Evolutionary conservation across 2,113 vertebrate species (phyloP), one percentile per base, ranked within the genome.

Genomic region (Trinectes maculatus): DNA sequence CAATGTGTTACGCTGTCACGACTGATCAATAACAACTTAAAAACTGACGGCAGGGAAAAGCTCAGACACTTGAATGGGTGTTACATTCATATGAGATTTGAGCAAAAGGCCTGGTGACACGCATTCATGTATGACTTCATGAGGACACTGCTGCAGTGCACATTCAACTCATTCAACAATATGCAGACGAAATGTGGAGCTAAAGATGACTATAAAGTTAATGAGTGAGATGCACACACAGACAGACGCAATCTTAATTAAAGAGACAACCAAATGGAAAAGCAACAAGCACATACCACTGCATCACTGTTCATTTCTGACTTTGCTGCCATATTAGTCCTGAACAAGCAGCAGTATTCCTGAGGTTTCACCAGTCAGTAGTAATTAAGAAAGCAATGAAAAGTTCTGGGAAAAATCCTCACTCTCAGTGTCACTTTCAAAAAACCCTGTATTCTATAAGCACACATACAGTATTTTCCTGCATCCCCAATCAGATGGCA

Each of bases 241-340:
- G 3, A 51, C 3, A 57, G 24, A 71, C 2, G 28, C 4, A 37
- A 1, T 54, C 64, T 31, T 53, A 26, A 70, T 18, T 72, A 60
- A 33, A 62, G 52, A 51, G 52, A 66, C 37, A 73, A 39, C 24
- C 25, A 34, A 10, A 55, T 26, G 12, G 26, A 12, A 60, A 64
- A 72, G 6, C 69, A 60, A 49, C 42, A 43, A 43, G 18, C 62
- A 88, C 89, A 60, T 92, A 93, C 91, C 90, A 92, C 87, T 34
- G 68, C 47, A 57, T 90, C 85, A 58, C 73, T 71, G 79, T 55
- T 83, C 51, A 79, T 44, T 70, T 91, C 88, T 52, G 75, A 65
- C 65, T 58, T 77, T 57, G 82, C 77, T 72, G 89, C 86, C 89
- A 91, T 89, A 25, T 63, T 67, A 56, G 80, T 26, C 48, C 29